phyloP scores from a whole-genome alignment of 2,888 invertebrate genomes.

The Oxytorus armatus region DNA sequence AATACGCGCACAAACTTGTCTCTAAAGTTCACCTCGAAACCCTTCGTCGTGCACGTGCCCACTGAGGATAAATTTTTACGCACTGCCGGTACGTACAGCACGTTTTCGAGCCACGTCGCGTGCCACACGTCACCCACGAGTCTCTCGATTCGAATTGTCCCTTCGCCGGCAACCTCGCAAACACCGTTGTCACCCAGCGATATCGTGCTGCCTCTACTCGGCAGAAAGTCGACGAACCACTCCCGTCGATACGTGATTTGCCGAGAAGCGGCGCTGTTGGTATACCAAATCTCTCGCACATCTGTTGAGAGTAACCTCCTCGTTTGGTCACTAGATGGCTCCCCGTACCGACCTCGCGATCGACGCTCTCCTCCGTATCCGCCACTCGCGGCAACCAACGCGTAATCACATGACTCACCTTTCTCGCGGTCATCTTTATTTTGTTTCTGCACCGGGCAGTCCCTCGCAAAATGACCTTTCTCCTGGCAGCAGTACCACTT shows the following conservation, averaged over 20 bases:
- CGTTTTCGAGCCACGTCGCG: conserved; percentile 57
- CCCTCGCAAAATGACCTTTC: conserved; percentile 60
- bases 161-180: conserved; percentile 61
- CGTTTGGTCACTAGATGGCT: conserved; percentile 18
- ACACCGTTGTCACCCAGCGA: conserved; percentile 66
- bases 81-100: too few relatives aligned
- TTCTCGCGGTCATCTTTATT: conserved; percentile 25
- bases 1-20: conserved; percentile 30
- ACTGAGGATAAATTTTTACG: too few relatives aligned
- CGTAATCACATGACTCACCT: too few relatives aligned
- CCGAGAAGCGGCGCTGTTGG: too few relatives aligned
- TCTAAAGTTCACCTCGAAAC: conserved; percentile 36
- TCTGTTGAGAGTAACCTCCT: conserved; percentile 23
- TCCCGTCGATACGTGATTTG: conserved; percentile 64
- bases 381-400: too few relatives aligned
- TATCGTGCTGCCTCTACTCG: too few relatives aligned
- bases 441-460: conserved; percentile 42
- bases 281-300: too few relatives aligned
- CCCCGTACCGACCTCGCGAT: not conserved
- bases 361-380: not conserved
- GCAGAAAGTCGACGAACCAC: conserved; percentile 69
- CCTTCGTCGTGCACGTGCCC: conserved; percentile 56
- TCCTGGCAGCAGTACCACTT: conserved; percentile 68
- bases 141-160: conserved; percentile 62
- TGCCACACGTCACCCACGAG: too few relatives aligned